Conservation (phyloP, 1,140 invertebrate genomes). For the Orchesella cincta region DNA sequence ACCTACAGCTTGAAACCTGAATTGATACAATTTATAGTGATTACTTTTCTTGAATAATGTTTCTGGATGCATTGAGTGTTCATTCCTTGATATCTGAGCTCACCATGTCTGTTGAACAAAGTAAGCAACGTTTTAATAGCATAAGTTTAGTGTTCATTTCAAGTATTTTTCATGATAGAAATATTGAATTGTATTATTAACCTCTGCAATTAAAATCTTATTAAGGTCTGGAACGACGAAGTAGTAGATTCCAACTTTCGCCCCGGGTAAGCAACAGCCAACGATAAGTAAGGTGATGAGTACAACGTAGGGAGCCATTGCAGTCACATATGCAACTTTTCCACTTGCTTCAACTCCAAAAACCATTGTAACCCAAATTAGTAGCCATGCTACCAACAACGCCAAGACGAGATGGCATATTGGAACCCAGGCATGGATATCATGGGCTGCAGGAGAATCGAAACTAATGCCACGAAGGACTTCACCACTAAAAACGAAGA, state of each 20-base stretch:
- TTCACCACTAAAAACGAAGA: not conserved
- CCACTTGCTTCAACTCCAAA: not conserved
- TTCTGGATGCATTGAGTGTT: too few species aligned
- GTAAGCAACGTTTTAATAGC: too few species aligned
- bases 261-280: not conserved
- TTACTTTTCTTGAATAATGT: too few species aligned
- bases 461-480: not conserved
- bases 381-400: not conserved
- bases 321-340: conserved; percentile 2
- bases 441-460: not conserved
- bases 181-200: not conserved
- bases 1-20: conserved; percentile 5
- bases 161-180: too few species aligned
- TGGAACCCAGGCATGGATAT: not conserved
- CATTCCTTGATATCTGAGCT: too few species aligned
- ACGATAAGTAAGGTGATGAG: not conserved
- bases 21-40: too few species aligned
- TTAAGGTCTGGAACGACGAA: not conserved
- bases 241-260: not conserved
- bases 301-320: conserved; percentile 3
- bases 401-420: not conserved
- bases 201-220: not conserved
- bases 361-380: not conserved
- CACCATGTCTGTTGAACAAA: too few species aligned
- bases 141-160: too few species aligned